Evolutionary conservation across 2,113 vertebrate species (phyloP).

Genomic region (Rhynchomys soricoides): DNA sequence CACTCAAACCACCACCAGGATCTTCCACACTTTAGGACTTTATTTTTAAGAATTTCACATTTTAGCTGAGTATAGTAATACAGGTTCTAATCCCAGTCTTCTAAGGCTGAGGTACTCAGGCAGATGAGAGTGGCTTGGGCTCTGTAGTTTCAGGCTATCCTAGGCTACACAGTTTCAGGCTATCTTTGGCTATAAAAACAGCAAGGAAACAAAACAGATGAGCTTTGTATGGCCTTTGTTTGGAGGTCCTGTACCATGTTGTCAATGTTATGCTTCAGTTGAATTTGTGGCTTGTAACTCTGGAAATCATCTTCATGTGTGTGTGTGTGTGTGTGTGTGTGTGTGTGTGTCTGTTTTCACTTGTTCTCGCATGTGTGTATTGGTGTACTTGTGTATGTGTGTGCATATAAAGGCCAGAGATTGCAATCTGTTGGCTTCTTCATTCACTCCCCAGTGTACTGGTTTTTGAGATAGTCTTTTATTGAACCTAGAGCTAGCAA

Average conservation of each 20-base stretch:
- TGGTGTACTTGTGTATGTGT: neutral
- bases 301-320: neutral
- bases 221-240: neutral
- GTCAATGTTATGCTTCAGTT: neutral
- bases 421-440: neutral
- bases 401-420: neutral
- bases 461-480: neutral
- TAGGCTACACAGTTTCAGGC: neutral
- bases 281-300: neutral
- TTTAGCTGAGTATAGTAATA: neutral
- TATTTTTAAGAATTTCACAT: neutral
- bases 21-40: neutral
- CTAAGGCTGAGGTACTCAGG: neutral
- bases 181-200: neutral
- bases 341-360: neutral
- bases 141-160: neutral
- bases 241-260: neutral
- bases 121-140: neutral
- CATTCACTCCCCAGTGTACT: neutral
- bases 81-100: neutral
- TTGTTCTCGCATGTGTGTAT: neutral
- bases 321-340: neutral
- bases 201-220: neutral
- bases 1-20: neutral
- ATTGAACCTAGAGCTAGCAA: neutral